Base-by-base conservation (phyloP, 2,113 vertebrate genomes). In the Condylura cristata region DNA sequence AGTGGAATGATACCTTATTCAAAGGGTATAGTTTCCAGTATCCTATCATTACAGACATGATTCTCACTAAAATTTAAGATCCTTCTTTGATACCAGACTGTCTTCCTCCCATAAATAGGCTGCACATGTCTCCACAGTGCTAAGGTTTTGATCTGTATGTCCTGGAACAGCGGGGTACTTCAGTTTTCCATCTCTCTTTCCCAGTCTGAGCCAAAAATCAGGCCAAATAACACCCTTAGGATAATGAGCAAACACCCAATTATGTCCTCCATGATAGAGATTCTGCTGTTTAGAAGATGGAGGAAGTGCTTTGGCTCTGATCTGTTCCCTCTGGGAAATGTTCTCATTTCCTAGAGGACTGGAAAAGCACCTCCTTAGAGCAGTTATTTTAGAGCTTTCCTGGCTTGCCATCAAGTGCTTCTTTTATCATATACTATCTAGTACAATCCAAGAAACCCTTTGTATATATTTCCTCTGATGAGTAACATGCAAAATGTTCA, bases 321-420 rank as follows among this genome's bases (percentile, higher is more conserved):
- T 68, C 41, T 91, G 1, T 48, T 88, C n/a, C 26, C 53, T 87
- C 8, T 76, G 46, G 76, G n/a, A 95, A 63, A 32, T 71, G 41
- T 91, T 93, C 78, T 89, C 20, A 86, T 91, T 97, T 95, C 41
- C 53, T 75, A 68, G n/a, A 78, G 46, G 61, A 61, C 2, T 94
- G 5, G 86, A 80, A 80, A 88, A 92, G 6, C 8, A 46, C 65
- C 66, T 85, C 44, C 20, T 16, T 58, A 14, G 9, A 74, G 30
- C 39, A 71, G 34, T 89, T 89, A 82, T 58, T 86, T 89, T 18
- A 70, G 53, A 71, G 63, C 39, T 76, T 75, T 86, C 85, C 53
- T 88, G 46, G 7, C 39, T 81, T 37, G 30, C 41, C 28, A 6
- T 81, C 60, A 41, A 70, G 51, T 26, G 7, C 22, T 92, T 70